These are phyloP conservation scores for Latheticus oryzae DNA, from an alignment of 2,888 invertebrate species.

Conservation along the genomic window DNA sequence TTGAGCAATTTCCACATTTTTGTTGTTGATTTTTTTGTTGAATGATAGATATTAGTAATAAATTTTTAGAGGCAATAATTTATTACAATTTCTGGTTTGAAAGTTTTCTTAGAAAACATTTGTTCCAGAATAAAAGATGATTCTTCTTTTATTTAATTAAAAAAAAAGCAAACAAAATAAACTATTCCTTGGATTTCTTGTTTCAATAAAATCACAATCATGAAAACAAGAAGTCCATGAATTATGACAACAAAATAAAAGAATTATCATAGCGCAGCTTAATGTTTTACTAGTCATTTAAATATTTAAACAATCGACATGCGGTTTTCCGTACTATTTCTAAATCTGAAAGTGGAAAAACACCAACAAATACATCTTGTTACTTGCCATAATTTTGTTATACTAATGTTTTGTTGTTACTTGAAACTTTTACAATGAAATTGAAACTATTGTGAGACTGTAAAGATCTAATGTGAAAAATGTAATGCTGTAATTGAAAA, in stretches of 20 bases:
- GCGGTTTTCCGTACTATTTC: constrained; percentile 31
- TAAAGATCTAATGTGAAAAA: constrained; percentile 59
- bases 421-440: constrained; percentile 55
- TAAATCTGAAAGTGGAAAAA: constrained; percentile 35
- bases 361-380: constrained; percentile 54
- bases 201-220: too few species aligned
- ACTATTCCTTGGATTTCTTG: too few species aligned
- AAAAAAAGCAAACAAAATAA: too few species aligned
- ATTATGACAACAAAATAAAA: constrained; percentile 34
- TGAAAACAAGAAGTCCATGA: too few species aligned
- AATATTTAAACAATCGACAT: constrained; percentile 43
- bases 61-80: constrained; percentile 43
- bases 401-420: constrained; percentile 59
- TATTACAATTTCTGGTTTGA: constrained; percentile 1
- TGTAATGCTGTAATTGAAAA: constrained; percentile 31
- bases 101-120: too few species aligned
- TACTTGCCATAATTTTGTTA: constrained; percentile 58
- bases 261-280: constrained; percentile 41
- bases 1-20: constrained; percentile 39
- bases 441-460: constrained; percentile 58
- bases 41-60: constrained; percentile 23
- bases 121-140: too few species aligned
- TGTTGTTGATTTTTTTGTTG: constrained; percentile 24
- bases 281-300: constrained; percentile 47
- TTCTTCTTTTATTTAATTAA: constrained; percentile 34